phyloP scores from a whole-genome alignment of 2,888 invertebrate species.

The Synanthedon vespiformis region DNA sequence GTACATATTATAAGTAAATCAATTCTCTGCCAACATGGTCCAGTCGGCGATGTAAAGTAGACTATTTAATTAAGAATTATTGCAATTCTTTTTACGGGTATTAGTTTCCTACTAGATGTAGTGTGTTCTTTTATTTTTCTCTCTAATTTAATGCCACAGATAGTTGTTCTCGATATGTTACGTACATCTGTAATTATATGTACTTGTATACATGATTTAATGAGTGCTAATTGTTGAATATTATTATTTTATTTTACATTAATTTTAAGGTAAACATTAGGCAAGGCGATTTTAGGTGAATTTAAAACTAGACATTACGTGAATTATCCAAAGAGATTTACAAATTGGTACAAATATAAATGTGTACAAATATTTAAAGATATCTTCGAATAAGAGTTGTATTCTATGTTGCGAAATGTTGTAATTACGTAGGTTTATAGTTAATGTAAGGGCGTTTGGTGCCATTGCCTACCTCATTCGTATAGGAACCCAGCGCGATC shows the following conservation, averaged over 20 bases:
- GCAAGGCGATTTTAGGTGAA: slow-evolving; percentile 39
- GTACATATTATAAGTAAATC: slow-evolving; percentile 12
- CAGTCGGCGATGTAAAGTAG: slow-evolving; percentile 6
- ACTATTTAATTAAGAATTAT: slow-evolving; percentile 17
- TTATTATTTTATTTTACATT: slow-evolving; percentile 62
- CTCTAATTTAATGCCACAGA: slow-evolving; percentile 28
- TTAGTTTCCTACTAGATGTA: slow-evolving; percentile 70
- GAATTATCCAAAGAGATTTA: slow-evolving; percentile 64
- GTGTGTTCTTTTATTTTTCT: slow-evolving; percentile 53
- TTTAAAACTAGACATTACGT: slow-evolving; percentile 20
- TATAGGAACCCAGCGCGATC: slow-evolving; percentile 28
- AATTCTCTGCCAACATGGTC: slow-evolving; percentile 1
- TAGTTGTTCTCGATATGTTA: slow-evolving; percentile 43
- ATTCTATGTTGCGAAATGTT: slow-evolving; percentile 60
- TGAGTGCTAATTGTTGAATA: slow-evolving; percentile 61
- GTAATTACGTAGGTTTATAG: slow-evolving; percentile 47
- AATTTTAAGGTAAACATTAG: slow-evolving; percentile 37
- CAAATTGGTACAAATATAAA: slow-evolving; percentile 62
- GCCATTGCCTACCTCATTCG: slow-evolving; percentile 65
- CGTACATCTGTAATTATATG: slow-evolving; percentile 44
- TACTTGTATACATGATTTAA: slow-evolving; percentile 37
- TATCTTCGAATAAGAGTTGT: slow-evolving; percentile 48
- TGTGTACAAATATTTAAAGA: slow-evolving; percentile 60
- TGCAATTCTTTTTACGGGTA: slow-evolving; percentile 71
- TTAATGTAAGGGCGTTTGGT: slow-evolving; percentile 45